Percentiles rank a stretch among this genome's conserved stretches.
These are phyloP conservation scores for Chelonoidis abingdonii DNA, from an alignment of 2,113 vertebrate species.

Conservation along the genomic window DNA sequence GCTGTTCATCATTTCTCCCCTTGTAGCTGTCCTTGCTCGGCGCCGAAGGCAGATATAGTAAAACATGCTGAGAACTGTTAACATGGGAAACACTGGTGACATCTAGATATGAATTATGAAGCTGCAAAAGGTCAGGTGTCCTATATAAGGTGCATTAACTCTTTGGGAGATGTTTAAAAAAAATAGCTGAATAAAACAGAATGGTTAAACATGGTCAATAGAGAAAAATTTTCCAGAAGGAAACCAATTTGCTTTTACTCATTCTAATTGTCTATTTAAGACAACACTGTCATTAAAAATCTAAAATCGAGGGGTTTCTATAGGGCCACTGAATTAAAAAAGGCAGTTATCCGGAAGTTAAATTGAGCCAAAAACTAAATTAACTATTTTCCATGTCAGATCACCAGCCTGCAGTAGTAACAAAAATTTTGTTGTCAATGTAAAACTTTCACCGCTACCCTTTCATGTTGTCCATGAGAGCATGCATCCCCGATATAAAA, in stretches of 20 bases:
- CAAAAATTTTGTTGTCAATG: constrained; percentile 32
- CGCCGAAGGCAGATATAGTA: constrained; percentile 99
- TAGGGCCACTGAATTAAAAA: not conserved
- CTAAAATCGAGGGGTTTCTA: not conserved
- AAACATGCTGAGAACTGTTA: constrained; percentile 99
- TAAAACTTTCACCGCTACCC: constrained; percentile 37
- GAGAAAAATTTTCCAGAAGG: not conserved
- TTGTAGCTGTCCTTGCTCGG: constrained; percentile 93
- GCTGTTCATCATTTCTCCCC: constrained; percentile 93
- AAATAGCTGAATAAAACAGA: constrained; percentile 73
- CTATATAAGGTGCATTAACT: constrained; percentile 70
- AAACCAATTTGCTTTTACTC: not conserved
- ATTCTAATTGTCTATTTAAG: not conserved
- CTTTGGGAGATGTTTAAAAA: constrained; percentile 71
- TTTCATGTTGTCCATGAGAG: constrained; percentile 56
- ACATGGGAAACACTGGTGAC: constrained; percentile 92
- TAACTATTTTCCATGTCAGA: not conserved
- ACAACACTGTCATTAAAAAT: not conserved
- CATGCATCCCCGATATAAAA: constrained; percentile 42
- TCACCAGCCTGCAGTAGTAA: not conserved
- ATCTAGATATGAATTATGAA: constrained; percentile 73
- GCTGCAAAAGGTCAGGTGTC: constrained; percentile 73
- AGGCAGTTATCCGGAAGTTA: not conserved
- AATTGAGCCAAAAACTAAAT: not conserved
- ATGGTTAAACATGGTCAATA: constrained; percentile 52